These are phyloP conservation scores for Procambarus clarkii DNA, from an alignment of 1,140 invertebrate genomes.

Conservation along the genomic window DNA sequence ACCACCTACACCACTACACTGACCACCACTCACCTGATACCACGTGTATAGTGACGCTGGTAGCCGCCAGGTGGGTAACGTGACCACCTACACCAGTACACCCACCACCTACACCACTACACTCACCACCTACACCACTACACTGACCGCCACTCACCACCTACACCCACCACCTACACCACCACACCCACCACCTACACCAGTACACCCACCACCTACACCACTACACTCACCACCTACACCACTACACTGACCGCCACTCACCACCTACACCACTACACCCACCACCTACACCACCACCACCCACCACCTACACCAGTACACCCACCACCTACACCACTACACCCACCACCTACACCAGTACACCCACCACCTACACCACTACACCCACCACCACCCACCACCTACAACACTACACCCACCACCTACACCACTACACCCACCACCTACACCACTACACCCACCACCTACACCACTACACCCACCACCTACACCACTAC, in stretches of 20 bases:
- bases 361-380: neutral
- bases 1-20: neutral
- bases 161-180: neutral
- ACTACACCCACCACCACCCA: neutral
- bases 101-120: no score
- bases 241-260: no score
- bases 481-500: no score
- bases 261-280: no score
- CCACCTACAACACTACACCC: neutral
- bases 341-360: neutral
- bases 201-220: neutral
- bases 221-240: no score
- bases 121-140: neutral
- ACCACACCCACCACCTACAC: neutral
- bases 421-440: neutral
- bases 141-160: neutral
- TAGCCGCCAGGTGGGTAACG: no score
- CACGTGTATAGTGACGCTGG: no score
- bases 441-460: no score
- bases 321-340: neutral
- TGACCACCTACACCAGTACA: no score
- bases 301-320: neutral
- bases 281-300: no score
- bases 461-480: no score
- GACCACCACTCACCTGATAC: no score